Evolutionary conservation across 1,140 invertebrate species (phyloP).

Genomic region (Odontomachus brunneus): DNA sequence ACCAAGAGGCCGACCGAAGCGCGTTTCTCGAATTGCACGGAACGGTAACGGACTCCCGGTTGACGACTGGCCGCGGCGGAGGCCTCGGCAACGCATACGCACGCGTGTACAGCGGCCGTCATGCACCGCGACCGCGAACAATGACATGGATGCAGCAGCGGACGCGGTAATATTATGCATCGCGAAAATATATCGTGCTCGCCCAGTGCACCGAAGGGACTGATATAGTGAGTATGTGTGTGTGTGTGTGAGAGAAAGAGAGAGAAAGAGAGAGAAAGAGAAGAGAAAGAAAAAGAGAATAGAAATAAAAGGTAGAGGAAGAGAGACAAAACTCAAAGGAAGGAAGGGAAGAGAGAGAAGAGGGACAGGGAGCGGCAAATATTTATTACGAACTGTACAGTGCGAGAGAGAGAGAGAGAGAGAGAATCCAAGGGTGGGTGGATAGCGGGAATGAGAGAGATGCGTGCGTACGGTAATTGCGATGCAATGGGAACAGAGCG

Average conservation of each 20-base stretch:
- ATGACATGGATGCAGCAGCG: constrained; percentile 76
- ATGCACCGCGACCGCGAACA: constrained; percentile 76
- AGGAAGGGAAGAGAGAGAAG: not conserved
- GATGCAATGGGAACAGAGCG: constrained; percentile 65
- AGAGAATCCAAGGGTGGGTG: not conserved
- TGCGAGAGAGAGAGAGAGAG: not conserved
- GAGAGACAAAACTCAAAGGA: no score
- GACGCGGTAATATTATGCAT: constrained; percentile 77
- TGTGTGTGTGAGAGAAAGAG: not conserved
- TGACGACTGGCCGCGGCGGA: constrained; percentile 24
- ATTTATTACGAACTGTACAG: constrained; percentile 39
- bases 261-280: no score
- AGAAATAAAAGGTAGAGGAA: no score
- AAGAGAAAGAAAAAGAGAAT: no score
- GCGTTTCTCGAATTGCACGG: not conserved
- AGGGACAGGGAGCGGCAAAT: constrained; percentile 31
- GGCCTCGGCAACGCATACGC: constrained; percentile 31
- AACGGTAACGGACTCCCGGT: constrained; percentile 35
- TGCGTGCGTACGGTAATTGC: constrained; percentile 64
- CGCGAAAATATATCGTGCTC: constrained; percentile 76
- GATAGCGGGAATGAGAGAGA: not conserved
- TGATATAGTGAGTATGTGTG: not conserved
- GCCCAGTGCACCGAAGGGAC: constrained; percentile 55
- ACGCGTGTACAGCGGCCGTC: constrained; percentile 61
- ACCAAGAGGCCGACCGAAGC: no score